A percentile compares a stretch with the other conserved stretches of the same genome.
These are phyloP conservation scores for Agriopis marginaria DNA, from an alignment of 2,888 invertebrate species.

Conservation along the genomic window DNA sequence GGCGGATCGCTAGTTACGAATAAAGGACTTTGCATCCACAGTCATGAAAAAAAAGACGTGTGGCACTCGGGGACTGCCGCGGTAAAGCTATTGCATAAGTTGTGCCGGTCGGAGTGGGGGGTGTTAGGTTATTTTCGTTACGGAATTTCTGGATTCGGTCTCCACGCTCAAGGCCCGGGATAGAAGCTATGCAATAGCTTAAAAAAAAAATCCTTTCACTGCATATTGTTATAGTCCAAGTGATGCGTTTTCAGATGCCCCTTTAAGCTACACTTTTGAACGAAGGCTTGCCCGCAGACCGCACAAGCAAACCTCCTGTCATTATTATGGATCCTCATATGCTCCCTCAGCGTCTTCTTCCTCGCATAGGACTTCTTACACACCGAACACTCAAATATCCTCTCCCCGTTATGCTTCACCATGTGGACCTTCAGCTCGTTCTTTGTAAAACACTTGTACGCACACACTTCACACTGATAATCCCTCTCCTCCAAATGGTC, in stretches of 20 bases:
- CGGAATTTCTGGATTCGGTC: too few species aligned
- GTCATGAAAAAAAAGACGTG: too few species aligned
- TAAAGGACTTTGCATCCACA: too few species aligned
- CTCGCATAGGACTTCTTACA: constrained; percentile 71
- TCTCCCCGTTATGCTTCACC: constrained; percentile 56
- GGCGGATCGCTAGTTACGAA: too few species aligned
- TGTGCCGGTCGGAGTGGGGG: too few species aligned
- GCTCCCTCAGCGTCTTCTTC: constrained; percentile 62
- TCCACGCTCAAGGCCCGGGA: too few species aligned
- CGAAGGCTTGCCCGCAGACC: constrained; percentile 77
- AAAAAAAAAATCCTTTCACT: too few species aligned
- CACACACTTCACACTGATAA: constrained; percentile 54
- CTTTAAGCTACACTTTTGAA: constrained; percentile 78
- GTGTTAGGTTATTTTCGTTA: too few species aligned
- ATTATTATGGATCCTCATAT: constrained; percentile 66
- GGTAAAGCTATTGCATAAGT: too few species aligned
- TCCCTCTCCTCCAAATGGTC: constrained; percentile 46
- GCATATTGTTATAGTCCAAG: constrained; percentile 47
- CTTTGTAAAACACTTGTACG: constrained; percentile 60
- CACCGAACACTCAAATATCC: constrained; percentile 65
- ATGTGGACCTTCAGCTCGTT: constrained; percentile 49
- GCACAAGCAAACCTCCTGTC: constrained; percentile 72
- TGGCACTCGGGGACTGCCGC: too few species aligned
- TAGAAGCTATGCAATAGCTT: too few species aligned
- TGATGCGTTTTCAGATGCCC: constrained; percentile 78